These are phyloP conservation scores for Acipenser oxyrinchus DNA, from an alignment of 2,797 vertebrate species.

Conservation along the genomic window DNA sequence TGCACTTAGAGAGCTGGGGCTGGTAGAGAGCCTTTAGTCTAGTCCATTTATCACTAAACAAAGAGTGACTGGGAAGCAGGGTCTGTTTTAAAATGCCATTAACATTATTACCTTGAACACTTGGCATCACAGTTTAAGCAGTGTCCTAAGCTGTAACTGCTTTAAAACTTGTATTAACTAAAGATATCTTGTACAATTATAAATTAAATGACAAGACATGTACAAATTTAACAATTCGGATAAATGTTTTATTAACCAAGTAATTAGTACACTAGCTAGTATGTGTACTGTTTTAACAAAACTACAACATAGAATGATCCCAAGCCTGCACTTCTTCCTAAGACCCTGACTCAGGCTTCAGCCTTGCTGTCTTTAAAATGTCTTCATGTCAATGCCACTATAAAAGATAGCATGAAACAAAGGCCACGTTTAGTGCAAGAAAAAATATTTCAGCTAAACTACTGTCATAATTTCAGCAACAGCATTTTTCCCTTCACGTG, in stretches of 20 bases:
- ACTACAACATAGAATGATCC: slow-evolving; percentile 9
- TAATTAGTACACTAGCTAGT: no score
- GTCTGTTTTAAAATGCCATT: slow-evolving; percentile 28
- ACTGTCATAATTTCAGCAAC: slow-evolving; percentile 55
- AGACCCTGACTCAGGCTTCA: no score
- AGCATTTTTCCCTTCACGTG: slow-evolving; percentile 41
- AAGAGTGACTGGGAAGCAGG: slow-evolving; percentile 15
- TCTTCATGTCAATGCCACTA: not conserved
- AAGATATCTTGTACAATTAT: no score
- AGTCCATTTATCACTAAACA: slow-evolving; percentile 28
- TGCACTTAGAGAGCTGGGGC: not conserved
- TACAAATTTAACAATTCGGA: no score
- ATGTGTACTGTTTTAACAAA: no score
- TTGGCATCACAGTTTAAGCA: slow-evolving; percentile 9
- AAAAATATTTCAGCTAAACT: slow-evolving; percentile 48
- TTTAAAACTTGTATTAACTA: no score
- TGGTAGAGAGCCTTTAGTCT: slow-evolving; percentile 20
- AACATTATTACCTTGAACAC: slow-evolving; percentile 37
- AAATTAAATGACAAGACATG: no score
- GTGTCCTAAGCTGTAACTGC: no score
- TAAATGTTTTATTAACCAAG: no score
- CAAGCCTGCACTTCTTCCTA: no score
- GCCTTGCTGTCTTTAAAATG: no score
- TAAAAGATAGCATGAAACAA: slow-evolving; percentile 58
- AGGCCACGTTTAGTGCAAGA: slow-evolving; percentile 38